Percentiles rank a stretch among this genome's conserved stretches.
Evolutionary conservation across 2,888 invertebrate genomes (phyloP).

Genomic region (Smittia sp.): DNA sequence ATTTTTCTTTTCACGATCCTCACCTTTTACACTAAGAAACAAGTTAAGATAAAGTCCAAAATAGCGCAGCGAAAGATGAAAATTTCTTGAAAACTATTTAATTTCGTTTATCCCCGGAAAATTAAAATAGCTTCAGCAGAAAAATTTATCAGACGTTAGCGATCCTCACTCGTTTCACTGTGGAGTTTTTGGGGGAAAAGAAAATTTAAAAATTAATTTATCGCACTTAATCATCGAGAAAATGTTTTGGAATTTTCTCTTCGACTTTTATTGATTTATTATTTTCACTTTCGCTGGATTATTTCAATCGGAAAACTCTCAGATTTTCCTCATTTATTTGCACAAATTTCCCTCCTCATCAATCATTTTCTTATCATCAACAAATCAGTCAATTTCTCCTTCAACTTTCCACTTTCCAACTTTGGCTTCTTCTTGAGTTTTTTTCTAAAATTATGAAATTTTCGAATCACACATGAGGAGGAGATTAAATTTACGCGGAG

Average conservation of each 20-base stretch:
- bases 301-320: too few species aligned
- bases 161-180: conserved; percentile 19
- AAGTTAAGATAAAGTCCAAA: conserved; percentile 9
- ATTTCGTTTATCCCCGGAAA: conserved; percentile 36
- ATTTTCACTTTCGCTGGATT: too few species aligned
- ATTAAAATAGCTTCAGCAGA: conserved; percentile 39
- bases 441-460: conserved; percentile 11
- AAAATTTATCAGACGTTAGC: conserved; percentile 24
- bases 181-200: background rate
- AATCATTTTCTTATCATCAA: too few species aligned
- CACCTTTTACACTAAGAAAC: conserved; percentile 37
- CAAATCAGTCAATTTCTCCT: too few species aligned
- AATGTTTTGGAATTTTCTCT: too few species aligned
- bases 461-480: background rate
- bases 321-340: too few species aligned
- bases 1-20: background rate
- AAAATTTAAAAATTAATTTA: background rate
- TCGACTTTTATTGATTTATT: too few species aligned
- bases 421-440: background rate
- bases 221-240: background rate
- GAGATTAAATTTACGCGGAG: background rate
- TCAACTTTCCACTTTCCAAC: background rate
- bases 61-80: conserved; percentile 17
- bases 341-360: too few species aligned
- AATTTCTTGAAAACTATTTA: conserved; percentile 25